phyloP scores from a whole-genome alignment of 2,113 vertebrate genomes.

The Micronisus gabar region DNA sequence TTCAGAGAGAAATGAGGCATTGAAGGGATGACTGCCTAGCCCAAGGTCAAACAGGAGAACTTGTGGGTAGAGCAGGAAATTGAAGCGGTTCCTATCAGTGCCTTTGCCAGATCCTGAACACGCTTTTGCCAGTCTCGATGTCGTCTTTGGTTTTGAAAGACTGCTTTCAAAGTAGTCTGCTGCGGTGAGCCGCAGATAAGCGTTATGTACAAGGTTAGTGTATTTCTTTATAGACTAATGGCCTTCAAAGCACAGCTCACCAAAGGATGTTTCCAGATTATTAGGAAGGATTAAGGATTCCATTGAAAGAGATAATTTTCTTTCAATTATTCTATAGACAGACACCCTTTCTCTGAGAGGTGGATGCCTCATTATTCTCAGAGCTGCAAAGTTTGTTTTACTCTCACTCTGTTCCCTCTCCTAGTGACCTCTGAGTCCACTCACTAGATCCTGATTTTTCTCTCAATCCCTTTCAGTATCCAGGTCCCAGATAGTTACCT shows the following conservation, averaged over 20 bases:
- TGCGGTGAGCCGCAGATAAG: background rate
- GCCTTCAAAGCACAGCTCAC: background rate
- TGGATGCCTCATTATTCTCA: background rate
- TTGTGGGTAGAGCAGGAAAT: background rate
- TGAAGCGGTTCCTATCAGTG: background rate
- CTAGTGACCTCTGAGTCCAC: background rate
- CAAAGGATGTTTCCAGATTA: background rate
- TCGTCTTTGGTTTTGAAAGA: rapidly evolving
- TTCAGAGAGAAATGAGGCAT: background rate
- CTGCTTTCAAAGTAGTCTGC: background rate
- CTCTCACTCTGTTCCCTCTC: background rate
- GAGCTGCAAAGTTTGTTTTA: background rate
- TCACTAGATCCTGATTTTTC: background rate
- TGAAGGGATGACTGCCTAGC: background rate
- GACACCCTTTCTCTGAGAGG: background rate
- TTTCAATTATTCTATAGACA: rapidly evolving
- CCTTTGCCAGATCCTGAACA: background rate
- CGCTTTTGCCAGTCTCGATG: background rate
- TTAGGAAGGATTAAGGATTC: background rate
- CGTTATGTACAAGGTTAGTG: rapidly evolving
- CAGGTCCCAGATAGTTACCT: background rate
- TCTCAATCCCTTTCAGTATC: background rate
- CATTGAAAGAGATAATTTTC: background rate
- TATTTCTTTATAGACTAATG: background rate
- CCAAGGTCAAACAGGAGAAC: background rate